phyloP scores from a whole-genome alignment of 2,888 invertebrate genomes.

The Pardosa pseudoannulata region DNA sequence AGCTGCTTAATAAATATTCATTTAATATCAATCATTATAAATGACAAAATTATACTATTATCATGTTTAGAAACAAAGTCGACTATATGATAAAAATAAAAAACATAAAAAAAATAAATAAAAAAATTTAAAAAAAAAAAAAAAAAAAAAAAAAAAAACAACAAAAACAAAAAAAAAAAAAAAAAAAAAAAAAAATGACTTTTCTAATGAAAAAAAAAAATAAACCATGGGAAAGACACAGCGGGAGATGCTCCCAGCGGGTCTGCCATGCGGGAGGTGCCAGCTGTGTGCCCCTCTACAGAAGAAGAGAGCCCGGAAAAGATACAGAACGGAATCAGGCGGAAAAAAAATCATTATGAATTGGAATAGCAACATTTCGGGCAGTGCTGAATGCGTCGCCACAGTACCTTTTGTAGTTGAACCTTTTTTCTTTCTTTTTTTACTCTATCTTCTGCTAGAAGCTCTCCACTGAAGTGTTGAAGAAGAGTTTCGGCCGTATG shows the following conservation, averaged over 20 bases:
- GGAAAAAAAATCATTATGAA: conserved; percentile 52
- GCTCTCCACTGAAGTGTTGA: not conserved
- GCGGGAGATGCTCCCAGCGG: conserved; percentile 58
- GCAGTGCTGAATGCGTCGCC: not conserved
- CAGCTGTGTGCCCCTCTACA: conserved; percentile 36
- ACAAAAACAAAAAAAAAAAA: no score
- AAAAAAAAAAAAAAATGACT: no score
- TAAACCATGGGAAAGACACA: conserved; percentile 61
- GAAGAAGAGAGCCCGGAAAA: conserved; percentile 2
- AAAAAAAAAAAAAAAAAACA: no score
- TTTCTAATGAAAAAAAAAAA: no score
- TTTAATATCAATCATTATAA: no score
- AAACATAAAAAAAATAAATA: no score
- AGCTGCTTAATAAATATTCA: no score
- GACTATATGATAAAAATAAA: no score
- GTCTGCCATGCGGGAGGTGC: conserved; percentile 46
- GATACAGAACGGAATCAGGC: conserved; percentile 24
- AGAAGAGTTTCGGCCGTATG: conserved; percentile 5
- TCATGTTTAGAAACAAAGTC: no score
- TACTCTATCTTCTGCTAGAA: not conserved
- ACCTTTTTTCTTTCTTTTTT: not conserved
- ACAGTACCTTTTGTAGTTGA: conserved; percentile 10
- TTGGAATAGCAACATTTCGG: conserved; percentile 33
- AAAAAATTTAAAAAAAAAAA: no score
- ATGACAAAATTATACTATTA: no score